Evolutionary conservation across 1,140 invertebrate genomes (phyloP).

Genomic region (Campoletis sonorensis): DNA sequence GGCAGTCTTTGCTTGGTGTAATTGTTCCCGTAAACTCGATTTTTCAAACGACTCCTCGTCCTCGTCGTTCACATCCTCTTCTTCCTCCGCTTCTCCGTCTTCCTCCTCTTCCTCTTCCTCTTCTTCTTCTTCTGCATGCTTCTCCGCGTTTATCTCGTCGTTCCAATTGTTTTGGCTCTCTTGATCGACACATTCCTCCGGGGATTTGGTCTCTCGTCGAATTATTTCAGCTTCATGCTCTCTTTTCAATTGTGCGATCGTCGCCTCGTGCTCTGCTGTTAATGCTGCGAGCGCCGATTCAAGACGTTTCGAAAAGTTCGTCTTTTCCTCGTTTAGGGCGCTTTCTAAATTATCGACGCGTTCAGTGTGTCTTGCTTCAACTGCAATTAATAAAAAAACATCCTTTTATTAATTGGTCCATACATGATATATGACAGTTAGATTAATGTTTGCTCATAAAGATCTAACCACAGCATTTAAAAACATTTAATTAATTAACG

Average conservation of each 20-base stretch:
- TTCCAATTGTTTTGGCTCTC: constrained; percentile 20
- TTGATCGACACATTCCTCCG: constrained; percentile 54
- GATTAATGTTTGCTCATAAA: no score
- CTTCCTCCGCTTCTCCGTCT: constrained; percentile 58
- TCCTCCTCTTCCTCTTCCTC: constrained; percentile 58
- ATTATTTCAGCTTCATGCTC: constrained; percentile 64
- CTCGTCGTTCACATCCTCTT: constrained; percentile 38
- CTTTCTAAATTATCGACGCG: constrained; percentile 64
- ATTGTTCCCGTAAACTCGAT: constrained; percentile 5
- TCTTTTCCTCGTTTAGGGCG: constrained; percentile 67
- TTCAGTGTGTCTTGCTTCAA: constrained; percentile 64
- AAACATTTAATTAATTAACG: no score
- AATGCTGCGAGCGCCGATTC: constrained; percentile 43
- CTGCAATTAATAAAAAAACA: constrained; percentile 56
- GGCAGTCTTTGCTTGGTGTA: neutral
- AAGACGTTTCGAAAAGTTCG: constrained; percentile 46
- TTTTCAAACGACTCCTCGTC: constrained; percentile 43
- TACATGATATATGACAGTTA: no score
- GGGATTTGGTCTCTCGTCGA: constrained; percentile 56
- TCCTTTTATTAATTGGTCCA: neutral
- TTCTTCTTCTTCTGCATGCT: constrained; percentile 46
- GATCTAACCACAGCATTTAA: no score
- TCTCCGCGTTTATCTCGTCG: neutral
- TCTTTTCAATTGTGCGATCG: constrained; percentile 61
- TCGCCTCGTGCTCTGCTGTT: constrained; percentile 38